Conservation (phyloP, 2,113 vertebrate genomes). For the Centropus unirufus region DNA sequence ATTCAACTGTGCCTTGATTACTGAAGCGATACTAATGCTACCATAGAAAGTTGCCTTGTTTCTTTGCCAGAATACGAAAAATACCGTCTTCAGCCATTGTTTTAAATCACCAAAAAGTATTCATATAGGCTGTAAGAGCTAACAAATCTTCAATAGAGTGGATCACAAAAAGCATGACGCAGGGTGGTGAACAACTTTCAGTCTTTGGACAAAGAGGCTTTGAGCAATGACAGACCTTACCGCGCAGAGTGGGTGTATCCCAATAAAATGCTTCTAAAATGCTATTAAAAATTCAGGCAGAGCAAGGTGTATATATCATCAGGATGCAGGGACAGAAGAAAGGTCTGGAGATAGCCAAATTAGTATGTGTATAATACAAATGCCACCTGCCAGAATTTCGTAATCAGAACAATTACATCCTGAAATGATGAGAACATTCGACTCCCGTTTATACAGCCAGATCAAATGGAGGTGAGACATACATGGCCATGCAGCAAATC, state of each 20-base stretch:
- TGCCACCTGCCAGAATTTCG: background rate
- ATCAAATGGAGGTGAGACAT: background rate
- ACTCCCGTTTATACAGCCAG: background rate
- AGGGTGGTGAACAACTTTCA: background rate
- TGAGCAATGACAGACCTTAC: background rate
- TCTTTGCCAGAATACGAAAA: background rate
- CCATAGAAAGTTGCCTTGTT: background rate
- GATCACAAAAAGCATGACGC: background rate
- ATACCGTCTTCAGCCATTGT: background rate
- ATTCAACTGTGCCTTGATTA: background rate
- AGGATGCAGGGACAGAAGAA: background rate
- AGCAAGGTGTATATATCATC: background rate
- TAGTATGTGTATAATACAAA: background rate
- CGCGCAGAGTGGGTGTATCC: background rate
- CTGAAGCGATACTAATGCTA: background rate
- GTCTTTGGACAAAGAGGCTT: background rate
- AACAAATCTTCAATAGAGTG: background rate
- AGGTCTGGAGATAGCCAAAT: background rate
- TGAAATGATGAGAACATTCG: background rate
- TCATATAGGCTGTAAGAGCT: background rate
- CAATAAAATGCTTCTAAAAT: background rate
- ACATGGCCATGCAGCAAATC: background rate
- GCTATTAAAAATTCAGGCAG: background rate
- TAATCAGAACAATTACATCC: background rate
- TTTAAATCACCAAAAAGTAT: background rate